phyloP scores from a whole-genome alignment of 2,797 vertebrate genomes.

The Chloroceryle amazona region DNA sequence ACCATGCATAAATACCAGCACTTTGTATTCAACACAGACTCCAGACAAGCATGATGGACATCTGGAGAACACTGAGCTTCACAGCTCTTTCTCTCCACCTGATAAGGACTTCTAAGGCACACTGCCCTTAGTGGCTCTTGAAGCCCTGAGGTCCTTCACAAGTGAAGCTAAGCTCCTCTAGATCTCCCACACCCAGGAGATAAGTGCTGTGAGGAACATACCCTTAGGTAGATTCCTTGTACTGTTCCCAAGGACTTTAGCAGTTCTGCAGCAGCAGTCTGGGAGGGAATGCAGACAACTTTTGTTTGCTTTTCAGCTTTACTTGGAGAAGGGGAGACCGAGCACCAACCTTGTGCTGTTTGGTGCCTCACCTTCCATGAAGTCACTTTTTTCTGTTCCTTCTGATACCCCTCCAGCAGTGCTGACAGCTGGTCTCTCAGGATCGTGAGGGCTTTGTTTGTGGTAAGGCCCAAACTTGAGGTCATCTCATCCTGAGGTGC shows the following conservation, averaged over 20 bases:
- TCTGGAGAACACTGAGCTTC: not conserved
- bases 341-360: not conserved
- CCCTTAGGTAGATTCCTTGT: not conserved
- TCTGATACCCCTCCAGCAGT: slow-evolving; percentile 91
- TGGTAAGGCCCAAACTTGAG: slow-evolving; percentile 90
- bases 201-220: not conserved
- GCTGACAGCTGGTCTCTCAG: slow-evolving; percentile 91
- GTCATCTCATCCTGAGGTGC: slow-evolving; percentile 85
- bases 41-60: not conserved
- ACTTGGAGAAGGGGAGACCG: not conserved
- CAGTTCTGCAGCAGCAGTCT: not conserved
- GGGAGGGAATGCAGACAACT: not conserved
- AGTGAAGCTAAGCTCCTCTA: not conserved
- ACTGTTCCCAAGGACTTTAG: not conserved
- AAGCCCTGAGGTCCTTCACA: not conserved
- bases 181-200: not conserved
- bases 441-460: slow-evolving; percentile 89
- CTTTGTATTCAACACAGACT: not conserved
- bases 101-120: not conserved
- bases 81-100: not conserved
- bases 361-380: slow-evolving; percentile 85
- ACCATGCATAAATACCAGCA: not conserved
- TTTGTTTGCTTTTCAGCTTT: not conserved
- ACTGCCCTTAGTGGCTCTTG: not conserved
- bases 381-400: slow-evolving; percentile 76